Base-by-base conservation (phyloP, 2,797 vertebrate species). In the Rhynchonycteris naso region DNA sequence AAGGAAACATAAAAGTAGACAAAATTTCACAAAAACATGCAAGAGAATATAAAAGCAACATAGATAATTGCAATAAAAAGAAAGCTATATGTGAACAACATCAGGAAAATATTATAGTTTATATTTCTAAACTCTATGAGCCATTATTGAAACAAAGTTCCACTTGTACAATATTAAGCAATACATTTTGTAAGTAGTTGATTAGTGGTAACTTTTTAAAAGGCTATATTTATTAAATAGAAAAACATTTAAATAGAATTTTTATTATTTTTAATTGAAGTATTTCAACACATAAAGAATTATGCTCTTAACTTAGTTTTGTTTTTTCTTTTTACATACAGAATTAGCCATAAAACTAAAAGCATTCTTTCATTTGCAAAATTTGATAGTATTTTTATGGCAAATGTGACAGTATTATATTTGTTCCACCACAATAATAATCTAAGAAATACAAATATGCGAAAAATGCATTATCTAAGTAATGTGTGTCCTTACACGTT, bases 231-330 rank as follows among this genome's bases (percentile, higher is more conserved):
- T 91, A 76, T 18, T 79, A 89, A 84, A 83, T 35, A 72, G 18
- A 90, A 50, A 94, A 75, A 14, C 19, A 43, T 43, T 43, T 28
- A 24, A 96, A 74, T 66, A 58, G 4, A 9, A 50, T 66, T 66
- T 59, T 63, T 68, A 54, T 82, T 30, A 30, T 82, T 82, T 93
- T 90, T 82, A 61, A 82, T 58, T 63, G 43, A 82, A 54, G 12
- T 6, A 96, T 78, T 95, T 76, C n/a, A 81, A 78, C 5, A 18
- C 88, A 26, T 66, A 86, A 75, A 90, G 13, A 90, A 81, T 63
- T 78, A 66, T 68, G 1, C 2, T 74, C 3, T 80, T 30, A 66
- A 4, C 12, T 68, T 86, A 24, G 9, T 28, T 47, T 66, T 43
- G 56, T 71, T 72, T 63, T 80, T 47, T 66, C n/a, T 65, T 71